These are phyloP conservation scores for Campylorhamphus procurvoides DNA, from an alignment of 2,113 vertebrate species.

Conservation along the genomic window DNA sequence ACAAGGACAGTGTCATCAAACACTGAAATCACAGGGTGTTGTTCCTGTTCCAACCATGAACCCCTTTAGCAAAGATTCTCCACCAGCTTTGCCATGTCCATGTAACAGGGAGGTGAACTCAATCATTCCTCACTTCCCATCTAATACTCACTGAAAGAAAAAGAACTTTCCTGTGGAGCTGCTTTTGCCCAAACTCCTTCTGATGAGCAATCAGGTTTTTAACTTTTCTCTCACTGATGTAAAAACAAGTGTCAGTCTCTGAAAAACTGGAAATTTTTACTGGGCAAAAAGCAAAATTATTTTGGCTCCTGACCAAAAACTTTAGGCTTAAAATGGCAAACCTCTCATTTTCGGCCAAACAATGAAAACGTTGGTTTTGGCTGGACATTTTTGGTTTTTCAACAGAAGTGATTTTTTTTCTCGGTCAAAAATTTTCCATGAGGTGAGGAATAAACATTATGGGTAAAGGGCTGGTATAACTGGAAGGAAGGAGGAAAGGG, in stretches of 20 bases:
- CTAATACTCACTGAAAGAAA: too few species aligned
- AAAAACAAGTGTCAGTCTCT: conserved; percentile 49
- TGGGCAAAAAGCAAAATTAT: conserved; percentile 44
- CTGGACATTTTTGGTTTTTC: conserved; percentile 64
- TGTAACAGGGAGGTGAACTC: too few species aligned
- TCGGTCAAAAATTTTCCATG: conserved; percentile 64
- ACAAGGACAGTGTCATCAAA: too few species aligned
- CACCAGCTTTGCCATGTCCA: too few species aligned
- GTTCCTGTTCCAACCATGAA: too few species aligned
- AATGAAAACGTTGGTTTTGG: conserved; percentile 64
- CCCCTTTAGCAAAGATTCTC: too few species aligned
- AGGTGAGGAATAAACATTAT: conserved; percentile 54
- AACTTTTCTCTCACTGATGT: not conserved
- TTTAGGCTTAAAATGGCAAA: conserved; percentile 62
- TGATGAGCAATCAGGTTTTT: too few species aligned
- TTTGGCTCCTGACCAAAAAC: conserved; percentile 39
- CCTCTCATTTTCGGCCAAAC: conserved; percentile 63
- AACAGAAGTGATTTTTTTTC: conserved; percentile 36
- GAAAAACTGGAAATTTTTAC: conserved; percentile 54
- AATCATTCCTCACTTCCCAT: too few species aligned
- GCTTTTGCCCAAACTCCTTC: too few species aligned
- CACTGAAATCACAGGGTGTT: too few species aligned
- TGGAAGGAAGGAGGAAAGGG: conserved; percentile 28
- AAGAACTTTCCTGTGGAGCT: too few species aligned
- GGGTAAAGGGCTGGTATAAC: not conserved